Conservation (phyloP, 2,888 invertebrate species). For the Acanthosoma haemorrhoidale region DNA sequence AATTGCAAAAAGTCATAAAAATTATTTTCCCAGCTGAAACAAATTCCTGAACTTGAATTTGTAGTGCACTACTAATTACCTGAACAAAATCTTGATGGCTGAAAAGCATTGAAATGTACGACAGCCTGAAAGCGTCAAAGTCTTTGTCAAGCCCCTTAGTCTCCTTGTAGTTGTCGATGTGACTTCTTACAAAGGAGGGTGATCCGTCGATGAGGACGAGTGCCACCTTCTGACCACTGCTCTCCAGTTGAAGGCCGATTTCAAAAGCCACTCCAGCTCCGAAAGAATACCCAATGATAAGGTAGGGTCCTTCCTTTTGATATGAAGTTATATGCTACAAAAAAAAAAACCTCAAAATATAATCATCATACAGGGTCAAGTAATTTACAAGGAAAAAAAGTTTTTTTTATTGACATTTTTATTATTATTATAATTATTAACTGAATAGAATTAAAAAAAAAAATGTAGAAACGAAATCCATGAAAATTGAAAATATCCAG, state of each 20-base stretch:
- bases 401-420: no score
- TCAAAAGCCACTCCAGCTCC: conserved; percentile 95
- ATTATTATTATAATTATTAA: no score
- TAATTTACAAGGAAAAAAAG: no score
- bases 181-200: conserved; percentile 71
- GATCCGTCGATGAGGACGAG: conserved; percentile 87
- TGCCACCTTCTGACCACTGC: conserved; percentile 49
- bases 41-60: no score
- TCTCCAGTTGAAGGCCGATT: conserved; percentile 81
- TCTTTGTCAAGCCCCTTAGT: conserved; percentile 48
- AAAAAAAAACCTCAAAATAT: no score
- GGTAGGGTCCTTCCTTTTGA: conserved; percentile 78
- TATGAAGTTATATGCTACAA: conserved; percentile 62
- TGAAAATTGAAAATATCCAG: no score
- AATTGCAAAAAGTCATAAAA: no score
- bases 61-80: no score
- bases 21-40: conserved; percentile 10
- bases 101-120: conserved; percentile 76
- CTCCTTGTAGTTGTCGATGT: conserved; percentile 62
- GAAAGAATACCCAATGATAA: conserved; percentile 89
- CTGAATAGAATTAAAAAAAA: no score
- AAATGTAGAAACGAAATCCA: no score
- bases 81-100: conserved; percentile 46
- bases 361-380: no score
- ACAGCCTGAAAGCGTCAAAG: conserved; percentile 58